A percentile compares a stretch with the other conserved stretches of the same genome.
These are phyloP conservation scores for Drosophila vallismaia DNA, from an alignment of 2,888 invertebrate species.

Conservation along the genomic window DNA sequence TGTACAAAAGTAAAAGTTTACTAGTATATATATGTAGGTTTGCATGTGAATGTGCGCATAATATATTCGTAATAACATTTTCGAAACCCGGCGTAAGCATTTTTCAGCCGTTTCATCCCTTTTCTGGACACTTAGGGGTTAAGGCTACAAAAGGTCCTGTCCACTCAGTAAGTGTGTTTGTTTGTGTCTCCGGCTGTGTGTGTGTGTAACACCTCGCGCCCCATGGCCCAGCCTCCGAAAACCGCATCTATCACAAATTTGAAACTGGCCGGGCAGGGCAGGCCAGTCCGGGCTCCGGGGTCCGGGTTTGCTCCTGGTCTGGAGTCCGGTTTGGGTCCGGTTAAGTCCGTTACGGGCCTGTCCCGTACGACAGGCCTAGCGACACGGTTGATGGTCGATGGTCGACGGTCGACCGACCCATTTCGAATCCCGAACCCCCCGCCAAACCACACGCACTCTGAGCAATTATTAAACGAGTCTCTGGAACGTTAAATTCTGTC, in stretches of 20 bases:
- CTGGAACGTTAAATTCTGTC: conserved; percentile 76
- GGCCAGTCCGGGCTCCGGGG: conserved; percentile 11
- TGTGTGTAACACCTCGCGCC: conserved; percentile 69
- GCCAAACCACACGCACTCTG: conserved; percentile 75
- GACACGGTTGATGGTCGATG: conserved; percentile 71
- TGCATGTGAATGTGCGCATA: conserved; percentile 55
- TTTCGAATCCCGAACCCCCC: conserved; percentile 54
- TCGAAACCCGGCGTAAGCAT: conserved; percentile 74
- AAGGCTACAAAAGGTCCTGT: conserved; percentile 53
- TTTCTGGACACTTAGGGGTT: conserved; percentile 74
- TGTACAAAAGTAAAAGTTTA: conserved; percentile 37
- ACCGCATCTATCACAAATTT: conserved; percentile 78
- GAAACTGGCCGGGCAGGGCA: conserved; percentile 45
- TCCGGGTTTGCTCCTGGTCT: conserved; percentile 33
- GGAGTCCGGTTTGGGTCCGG: conserved; percentile 30
- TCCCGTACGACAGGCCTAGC: conserved; percentile 71
- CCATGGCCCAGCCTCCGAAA: conserved; percentile 71
- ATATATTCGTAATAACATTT: conserved; percentile 79
- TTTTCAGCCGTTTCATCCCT: conserved; percentile 77
- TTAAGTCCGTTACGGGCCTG: conserved; percentile 41
- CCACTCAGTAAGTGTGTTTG: conserved; percentile 33
- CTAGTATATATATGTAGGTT: conserved; percentile 20
- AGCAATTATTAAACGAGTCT: conserved; percentile 76
- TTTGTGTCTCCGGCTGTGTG: conserved; percentile 27
- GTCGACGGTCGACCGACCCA: conserved; percentile 41